phyloP scores from a whole-genome alignment of 1,140 invertebrate species.

The Philopotamus ludificatus region DNA sequence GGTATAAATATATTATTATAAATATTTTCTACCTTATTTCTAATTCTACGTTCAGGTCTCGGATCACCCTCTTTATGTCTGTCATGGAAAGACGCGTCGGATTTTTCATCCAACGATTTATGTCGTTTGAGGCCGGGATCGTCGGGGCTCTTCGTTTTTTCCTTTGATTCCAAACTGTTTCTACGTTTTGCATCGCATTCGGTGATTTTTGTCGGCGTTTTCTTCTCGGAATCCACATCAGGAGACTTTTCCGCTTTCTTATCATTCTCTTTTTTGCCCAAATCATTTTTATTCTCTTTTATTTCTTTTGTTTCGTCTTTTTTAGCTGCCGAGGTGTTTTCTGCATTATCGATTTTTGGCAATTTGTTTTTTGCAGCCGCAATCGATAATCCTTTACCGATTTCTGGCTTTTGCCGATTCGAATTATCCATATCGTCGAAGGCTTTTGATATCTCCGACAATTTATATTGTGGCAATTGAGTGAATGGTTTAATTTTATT shows the following conservation, averaged over 20 bases:
- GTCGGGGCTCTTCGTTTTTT: slow-evolving; percentile 50
- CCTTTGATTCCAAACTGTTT: slow-evolving; percentile 59
- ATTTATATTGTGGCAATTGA: background rate
- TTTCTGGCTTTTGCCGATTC: slow-evolving; percentile 55
- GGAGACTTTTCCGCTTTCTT: slow-evolving; percentile 15
- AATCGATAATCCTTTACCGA: slow-evolving; percentile 53
- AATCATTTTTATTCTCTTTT: background rate
- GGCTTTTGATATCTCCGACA: slow-evolving; percentile 19
- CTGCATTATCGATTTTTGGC: slow-evolving; percentile 52
- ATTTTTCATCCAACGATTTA: slow-evolving; percentile 60
- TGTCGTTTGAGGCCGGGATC: slow-evolving; percentile 54
- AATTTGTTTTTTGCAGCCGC: slow-evolving; percentile 52
- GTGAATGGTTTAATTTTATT: background rate
- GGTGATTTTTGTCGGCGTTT: slow-evolving; percentile 2
- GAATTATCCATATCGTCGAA: slow-evolving; percentile 34
- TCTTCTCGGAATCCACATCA: background rate
- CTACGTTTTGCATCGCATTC: slow-evolving; percentile 44
- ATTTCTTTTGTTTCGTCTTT: slow-evolving; percentile 7
- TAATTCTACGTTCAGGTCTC: slow-evolving; percentile 62
- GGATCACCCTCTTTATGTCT: slow-evolving; percentile 59
- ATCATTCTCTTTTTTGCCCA: slow-evolving; percentile 4
- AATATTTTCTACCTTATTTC: slow-evolving; percentile 58
- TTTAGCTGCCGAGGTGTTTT: slow-evolving; percentile 44
- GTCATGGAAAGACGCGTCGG: slow-evolving; percentile 51
- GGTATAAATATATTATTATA: slow-evolving; percentile 14